These are phyloP conservation scores for Epinephelus cyanopodus DNA, from an alignment of 2,113 vertebrate genomes.

Conservation along the genomic window DNA sequence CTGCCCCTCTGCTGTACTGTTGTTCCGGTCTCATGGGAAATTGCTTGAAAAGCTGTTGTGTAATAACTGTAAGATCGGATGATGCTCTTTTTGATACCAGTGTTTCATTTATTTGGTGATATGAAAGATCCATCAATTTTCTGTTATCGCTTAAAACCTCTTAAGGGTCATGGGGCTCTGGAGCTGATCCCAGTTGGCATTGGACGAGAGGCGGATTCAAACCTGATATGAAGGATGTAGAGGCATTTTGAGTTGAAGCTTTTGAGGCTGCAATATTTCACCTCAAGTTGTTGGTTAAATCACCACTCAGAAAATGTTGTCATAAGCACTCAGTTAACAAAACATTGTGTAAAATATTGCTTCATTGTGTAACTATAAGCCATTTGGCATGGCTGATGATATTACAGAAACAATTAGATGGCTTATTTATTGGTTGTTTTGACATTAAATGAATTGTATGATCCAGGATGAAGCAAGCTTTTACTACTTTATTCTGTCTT, in stretches of 20 bases:
- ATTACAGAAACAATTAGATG: background rate
- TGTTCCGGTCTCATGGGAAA: background rate
- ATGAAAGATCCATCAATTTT: background rate
- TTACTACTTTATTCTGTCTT: too few species aligned
- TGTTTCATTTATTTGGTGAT: background rate
- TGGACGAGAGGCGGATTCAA: too few species aligned
- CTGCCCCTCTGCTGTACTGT: background rate
- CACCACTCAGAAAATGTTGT: background rate
- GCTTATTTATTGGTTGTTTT: background rate
- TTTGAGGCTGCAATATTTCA: background rate
- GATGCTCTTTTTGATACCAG: background rate
- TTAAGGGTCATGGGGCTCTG: too few species aligned
- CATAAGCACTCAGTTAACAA: background rate
- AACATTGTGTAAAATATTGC: background rate
- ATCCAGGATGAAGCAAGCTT: too few species aligned
- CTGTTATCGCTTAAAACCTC: too few species aligned
- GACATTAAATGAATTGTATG: too few species aligned
- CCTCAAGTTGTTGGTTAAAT: background rate
- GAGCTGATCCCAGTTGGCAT: too few species aligned
- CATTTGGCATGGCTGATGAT: background rate
- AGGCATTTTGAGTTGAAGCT: background rate
- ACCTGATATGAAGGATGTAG: background rate
- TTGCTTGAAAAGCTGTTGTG: background rate
- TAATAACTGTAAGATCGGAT: background rate
- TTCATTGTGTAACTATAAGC: too few species aligned